Evolutionary conservation across 2,113 vertebrate genomes (phyloP), one percentile per base, ranked within the genome.

Genomic region (Trematomus loennbergii): DNA sequence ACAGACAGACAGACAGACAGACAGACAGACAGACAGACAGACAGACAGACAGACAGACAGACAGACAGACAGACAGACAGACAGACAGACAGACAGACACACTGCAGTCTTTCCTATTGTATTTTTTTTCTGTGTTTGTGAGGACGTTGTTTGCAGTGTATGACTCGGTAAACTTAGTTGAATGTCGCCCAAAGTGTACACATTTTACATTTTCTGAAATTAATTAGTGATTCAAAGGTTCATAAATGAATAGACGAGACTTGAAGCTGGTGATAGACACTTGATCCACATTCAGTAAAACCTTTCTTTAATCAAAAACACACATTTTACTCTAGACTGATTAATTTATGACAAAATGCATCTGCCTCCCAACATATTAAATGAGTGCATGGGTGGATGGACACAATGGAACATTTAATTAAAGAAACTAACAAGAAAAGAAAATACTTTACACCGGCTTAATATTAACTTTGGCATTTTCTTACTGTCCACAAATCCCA

Each of bases 311-410:
- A 45, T 20, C 55, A 43, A 64, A 60, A 72, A 43, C 25, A 66
- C 36, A 40, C 5, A 54, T 72, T 66, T 77, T 36, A 81, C 64
- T 69, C 50, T 55, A 45, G 40, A 46, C 4, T 53, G 18, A 74
- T 75, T 49, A 61, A 4, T 74, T 74, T 53, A 29, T 55, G 54
- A 40, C 10, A 13, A 46, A 60, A 54, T 72, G 33, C 20, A 53
- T 22, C 52, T 66, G n/a, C 52, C 69, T 50, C 7, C 67, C 45
- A 69, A 4, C 18, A 58, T 57, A 52, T 57, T 55, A 45, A 36
- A 57, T 16, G 45, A 62, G 9, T 72, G 9, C 29, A 60, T 36
- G 15, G 16, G 16, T 10, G 3, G 4, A 33, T 3, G 36, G n/a
- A 15, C 1, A 48, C 1, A 5, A 22, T 52, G 4, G 18, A 10